phyloP scores from a whole-genome alignment of 2,797 vertebrate species.

The Periophthalmus magnuspinnatus region DNA sequence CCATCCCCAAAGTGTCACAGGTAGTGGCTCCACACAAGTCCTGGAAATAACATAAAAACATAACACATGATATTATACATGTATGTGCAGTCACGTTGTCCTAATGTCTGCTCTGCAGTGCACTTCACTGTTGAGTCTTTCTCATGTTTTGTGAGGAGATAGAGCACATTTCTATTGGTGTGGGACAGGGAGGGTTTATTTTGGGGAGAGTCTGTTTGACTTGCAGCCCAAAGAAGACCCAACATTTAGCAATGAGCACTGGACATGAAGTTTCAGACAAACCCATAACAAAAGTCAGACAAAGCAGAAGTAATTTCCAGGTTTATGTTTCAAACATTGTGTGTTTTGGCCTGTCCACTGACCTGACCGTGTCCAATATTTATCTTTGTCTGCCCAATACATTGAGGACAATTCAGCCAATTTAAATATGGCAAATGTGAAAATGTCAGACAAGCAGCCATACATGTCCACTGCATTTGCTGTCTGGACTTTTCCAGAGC shows the following conservation, averaged over 20 bases:
- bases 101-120: constrained; percentile 4
- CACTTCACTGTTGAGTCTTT: no score
- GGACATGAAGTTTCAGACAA: neutral
- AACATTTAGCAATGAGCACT: neutral
- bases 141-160: neutral
- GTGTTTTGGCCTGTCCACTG: neutral
- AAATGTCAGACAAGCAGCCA: constrained; percentile 43
- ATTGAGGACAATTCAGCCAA: neutral
- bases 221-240: neutral
- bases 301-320: neutral
- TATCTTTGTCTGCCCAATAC: neutral
- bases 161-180: neutral
- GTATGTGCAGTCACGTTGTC: neutral
- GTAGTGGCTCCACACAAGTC: constrained; percentile 94
- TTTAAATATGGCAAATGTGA: constrained; percentile 4
- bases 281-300: neutral
- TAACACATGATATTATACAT: constrained; percentile 10
- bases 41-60: constrained; percentile 63
- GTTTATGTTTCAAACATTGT: neutral
- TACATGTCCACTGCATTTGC: constrained; percentile 44
- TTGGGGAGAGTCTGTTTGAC: neutral
- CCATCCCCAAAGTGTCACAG: constrained; percentile 96
- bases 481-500: constrained; percentile 41
- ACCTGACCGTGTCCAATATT: neutral
- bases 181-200: neutral